Percentiles rank a stretch among this genome's conserved stretches.
Conservation (phyloP, 2,797 vertebrate species). For the Tamandua tetradactyla region DNA sequence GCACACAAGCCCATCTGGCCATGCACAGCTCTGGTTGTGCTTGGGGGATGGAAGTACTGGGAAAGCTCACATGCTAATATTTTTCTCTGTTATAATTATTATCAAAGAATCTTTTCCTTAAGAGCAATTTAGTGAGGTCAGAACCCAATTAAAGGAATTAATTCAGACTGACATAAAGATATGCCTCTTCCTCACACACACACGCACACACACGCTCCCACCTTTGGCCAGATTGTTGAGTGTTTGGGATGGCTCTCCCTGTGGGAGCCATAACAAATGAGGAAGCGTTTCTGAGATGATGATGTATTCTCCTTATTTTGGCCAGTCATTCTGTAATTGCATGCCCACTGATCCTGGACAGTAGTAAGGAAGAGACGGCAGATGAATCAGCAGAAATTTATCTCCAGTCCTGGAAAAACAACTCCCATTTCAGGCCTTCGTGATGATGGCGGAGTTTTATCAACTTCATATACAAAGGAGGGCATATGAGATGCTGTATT, state of each 20-base stretch:
- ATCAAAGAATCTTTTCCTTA: not conserved
- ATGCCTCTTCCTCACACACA: not conserved
- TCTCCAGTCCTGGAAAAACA: not conserved
- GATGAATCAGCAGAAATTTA: not conserved
- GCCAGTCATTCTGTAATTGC: not conserved
- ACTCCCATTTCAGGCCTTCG: not conserved
- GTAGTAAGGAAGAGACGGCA: not conserved
- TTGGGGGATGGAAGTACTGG: too few species aligned
- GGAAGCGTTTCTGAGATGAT: not conserved
- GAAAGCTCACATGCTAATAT: not conserved
- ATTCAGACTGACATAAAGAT: not conserved
- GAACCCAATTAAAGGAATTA: constrained; percentile 34
- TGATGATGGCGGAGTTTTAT: not conserved
- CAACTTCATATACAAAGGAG: not conserved
- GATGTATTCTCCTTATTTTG: not conserved
- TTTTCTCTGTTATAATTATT: not conserved
- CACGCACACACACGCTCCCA: not conserved
- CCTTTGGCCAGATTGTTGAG: not conserved
- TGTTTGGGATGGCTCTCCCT: not conserved
- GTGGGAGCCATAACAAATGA: not conserved
- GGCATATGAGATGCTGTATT: not conserved
- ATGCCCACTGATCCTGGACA: not conserved
- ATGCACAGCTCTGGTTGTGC: too few species aligned
- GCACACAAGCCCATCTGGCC: not conserved
- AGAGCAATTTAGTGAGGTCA: constrained; percentile 28